Conservation (phyloP, 2,888 invertebrate genomes). For the Gari tellinella region DNA sequence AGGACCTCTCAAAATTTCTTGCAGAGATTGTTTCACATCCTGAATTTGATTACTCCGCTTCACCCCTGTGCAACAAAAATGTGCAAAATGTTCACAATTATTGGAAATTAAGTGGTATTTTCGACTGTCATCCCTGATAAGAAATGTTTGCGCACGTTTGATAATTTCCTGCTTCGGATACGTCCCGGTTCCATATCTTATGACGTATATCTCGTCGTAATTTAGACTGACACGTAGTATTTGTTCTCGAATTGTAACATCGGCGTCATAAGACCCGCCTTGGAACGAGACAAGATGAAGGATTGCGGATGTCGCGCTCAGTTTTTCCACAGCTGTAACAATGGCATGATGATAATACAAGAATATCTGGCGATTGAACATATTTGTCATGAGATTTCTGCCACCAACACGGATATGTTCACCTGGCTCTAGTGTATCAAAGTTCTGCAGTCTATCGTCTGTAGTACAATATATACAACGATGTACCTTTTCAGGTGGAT, state of each 20-base stretch:
- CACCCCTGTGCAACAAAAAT: slow-evolving; percentile 40
- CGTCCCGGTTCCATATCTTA: slow-evolving; percentile 25
- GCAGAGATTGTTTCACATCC: neutral
- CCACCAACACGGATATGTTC: slow-evolving; percentile 31
- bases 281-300: slow-evolving; percentile 35
- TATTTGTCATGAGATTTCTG: slow-evolving; percentile 7
- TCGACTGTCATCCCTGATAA: neutral
- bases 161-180: slow-evolving; percentile 22
- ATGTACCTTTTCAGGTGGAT: too few species aligned
- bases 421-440: slow-evolving; percentile 6
- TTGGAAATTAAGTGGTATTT: slow-evolving; percentile 12
- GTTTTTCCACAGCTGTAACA: slow-evolving; percentile 24
- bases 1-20: slow-evolving; percentile 1
- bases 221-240: slow-evolving; percentile 13
- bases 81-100: slow-evolving; percentile 46
- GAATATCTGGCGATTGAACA: slow-evolving; percentile 7
- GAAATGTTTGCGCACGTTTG: slow-evolving; percentile 19
- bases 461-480: slow-evolving; percentile 18
- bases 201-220: slow-evolving; percentile 31
- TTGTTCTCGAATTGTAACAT: slow-evolving; percentile 35
- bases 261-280: slow-evolving; percentile 23
- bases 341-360: slow-evolving; percentile 42
- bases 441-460: slow-evolving; percentile 4
- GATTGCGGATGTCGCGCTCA: slow-evolving; percentile 3
- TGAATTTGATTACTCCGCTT: slow-evolving; percentile 32